A percentile compares a stretch with the other conserved stretches of the same genome.
Conservation (phyloP, 92 coral and sea anemone species). For the Porites lobata region DNA sequence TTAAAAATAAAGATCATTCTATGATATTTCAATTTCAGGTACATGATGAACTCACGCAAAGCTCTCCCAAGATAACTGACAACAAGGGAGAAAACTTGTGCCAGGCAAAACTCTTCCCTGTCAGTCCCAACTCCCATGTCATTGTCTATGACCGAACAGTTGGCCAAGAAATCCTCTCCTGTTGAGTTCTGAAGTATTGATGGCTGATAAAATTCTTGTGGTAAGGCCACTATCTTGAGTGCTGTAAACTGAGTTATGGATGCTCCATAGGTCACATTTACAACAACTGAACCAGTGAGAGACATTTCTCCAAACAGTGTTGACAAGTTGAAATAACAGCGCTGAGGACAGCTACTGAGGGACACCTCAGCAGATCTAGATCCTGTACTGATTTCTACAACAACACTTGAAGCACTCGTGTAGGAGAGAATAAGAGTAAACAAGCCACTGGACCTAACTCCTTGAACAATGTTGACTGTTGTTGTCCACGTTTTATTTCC, state of each 20-base stretch:
- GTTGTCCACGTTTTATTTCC: slow-evolving; percentile 63
- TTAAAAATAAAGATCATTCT: too few species aligned
- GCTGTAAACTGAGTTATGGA: slow-evolving; percentile 45
- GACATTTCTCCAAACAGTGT: slow-evolving; percentile 64
- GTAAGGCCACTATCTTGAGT: slow-evolving; percentile 68
- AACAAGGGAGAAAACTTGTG: slow-evolving; percentile 76
- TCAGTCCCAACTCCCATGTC: slow-evolving; percentile 36
- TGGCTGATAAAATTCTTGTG: slow-evolving; percentile 82
- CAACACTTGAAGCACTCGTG: slow-evolving; percentile 46
- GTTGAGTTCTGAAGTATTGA: slow-evolving; percentile 56
- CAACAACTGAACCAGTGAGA: slow-evolving; percentile 62
- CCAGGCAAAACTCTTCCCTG: slow-evolving; percentile 67
- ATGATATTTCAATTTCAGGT: too few species aligned
- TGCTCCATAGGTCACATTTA: slow-evolving; percentile 64
- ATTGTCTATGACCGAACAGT: slow-evolving; percentile 78
- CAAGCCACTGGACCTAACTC: slow-evolving; percentile 53
- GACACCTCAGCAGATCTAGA: slow-evolving; percentile 17
- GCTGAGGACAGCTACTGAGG: slow-evolving; percentile 54
- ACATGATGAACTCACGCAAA: slow-evolving; percentile 52
- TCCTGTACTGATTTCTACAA: slow-evolving; percentile 48
- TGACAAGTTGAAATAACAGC: slow-evolving; percentile 66
- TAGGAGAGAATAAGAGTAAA: slow-evolving; percentile 73
- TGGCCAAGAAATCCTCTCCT: slow-evolving; percentile 66
- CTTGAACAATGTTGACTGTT: slow-evolving; percentile 45
- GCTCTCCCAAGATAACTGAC: slow-evolving; percentile 82